Conservation (phyloP, 2,113 vertebrate species). For the Collichthys lucidus region DNA sequence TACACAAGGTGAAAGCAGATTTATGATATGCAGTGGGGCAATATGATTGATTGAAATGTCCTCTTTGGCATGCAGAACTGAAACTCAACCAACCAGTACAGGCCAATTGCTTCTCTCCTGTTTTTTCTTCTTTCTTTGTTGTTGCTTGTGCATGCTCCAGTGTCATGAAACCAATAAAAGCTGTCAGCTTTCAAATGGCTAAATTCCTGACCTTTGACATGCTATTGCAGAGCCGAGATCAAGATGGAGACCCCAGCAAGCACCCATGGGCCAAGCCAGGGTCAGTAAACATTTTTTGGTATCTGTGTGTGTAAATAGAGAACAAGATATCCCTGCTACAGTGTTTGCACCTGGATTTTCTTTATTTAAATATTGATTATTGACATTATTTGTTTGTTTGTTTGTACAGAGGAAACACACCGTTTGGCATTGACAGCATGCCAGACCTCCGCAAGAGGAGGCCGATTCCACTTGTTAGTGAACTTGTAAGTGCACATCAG, state of each 20-base stretch:
- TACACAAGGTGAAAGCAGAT: conserved; percentile 43
- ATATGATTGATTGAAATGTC: conserved; percentile 13
- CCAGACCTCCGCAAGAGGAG: conserved; percentile 94
- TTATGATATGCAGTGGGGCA: conserved; percentile 23
- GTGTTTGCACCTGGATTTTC: background rate
- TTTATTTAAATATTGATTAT: background rate
- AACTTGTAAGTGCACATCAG: conserved; percentile 89
- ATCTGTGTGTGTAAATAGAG: conserved; percentile 25
- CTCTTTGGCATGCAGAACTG: conserved; percentile 52
- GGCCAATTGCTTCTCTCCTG: background rate
- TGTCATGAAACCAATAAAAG: conserved; percentile 8
- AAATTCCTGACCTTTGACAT: conserved; percentile 50
- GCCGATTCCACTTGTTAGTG: conserved; percentile 94
- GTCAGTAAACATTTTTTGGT: conserved; percentile 83
- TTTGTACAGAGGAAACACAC: conserved; percentile 85
- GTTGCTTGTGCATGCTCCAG: conserved; percentile 38
- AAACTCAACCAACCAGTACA: conserved; percentile 77
- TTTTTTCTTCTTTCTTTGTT: conserved; percentile 29
- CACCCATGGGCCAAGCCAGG: conserved; percentile 91
- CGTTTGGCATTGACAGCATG: conserved; percentile 98
- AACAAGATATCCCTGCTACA: background rate
- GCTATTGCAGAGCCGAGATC: conserved; percentile 84
- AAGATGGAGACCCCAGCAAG: conserved; percentile 85
- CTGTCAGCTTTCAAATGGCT: conserved; percentile 4
- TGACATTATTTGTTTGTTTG: conserved; percentile 27